These are phyloP conservation scores for Dione vanillae DNA, from an alignment of 2,888 invertebrate species.

Conservation along the genomic window DNA sequence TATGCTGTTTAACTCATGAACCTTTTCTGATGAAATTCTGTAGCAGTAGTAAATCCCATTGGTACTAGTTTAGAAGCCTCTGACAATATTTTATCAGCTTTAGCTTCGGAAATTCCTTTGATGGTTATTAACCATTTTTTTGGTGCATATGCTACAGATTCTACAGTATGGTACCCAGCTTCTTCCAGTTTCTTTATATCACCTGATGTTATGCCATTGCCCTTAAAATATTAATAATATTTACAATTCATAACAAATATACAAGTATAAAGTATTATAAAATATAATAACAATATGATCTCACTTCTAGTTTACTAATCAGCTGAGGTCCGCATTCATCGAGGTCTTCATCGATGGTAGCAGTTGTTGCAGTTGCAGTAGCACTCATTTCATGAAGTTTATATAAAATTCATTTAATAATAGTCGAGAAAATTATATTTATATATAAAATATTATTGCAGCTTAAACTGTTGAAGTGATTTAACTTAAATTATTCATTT, in stretches of 20 bases:
- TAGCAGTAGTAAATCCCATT: slow-evolving; percentile 99
- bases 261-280: neutral
- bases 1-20: slow-evolving; percentile 46
- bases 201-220: slow-evolving; percentile 93
- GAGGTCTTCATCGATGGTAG: slow-evolving; percentile 81
- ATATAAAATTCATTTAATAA: slow-evolving; percentile 8
- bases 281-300: slow-evolving; percentile 1
- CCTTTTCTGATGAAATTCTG: slow-evolving; percentile 97
- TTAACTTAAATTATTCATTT: neutral
- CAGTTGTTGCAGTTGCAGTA: slow-evolving; percentile 81
- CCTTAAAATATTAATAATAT: slow-evolving; percentile 81
- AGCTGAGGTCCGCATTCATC: slow-evolving; percentile 90
- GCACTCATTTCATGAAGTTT: slow-evolving; percentile 61
- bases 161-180: slow-evolving; percentile 97
- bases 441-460: neutral
- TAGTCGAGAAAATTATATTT: neutral
- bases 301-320: slow-evolving; percentile 89
- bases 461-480: too few relatives aligned
- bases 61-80: slow-evolving; percentile 97
- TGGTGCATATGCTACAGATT: slow-evolving; percentile 97
- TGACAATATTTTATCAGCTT: slow-evolving; percentile 96
- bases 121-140: slow-evolving; percentile 94
- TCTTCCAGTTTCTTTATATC: slow-evolving; percentile 97
- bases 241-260: slow-evolving; percentile 21
- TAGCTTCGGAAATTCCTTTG: slow-evolving; percentile 98